These are phyloP conservation scores for Antennarius maculatus DNA, from an alignment of 2,797 vertebrate genomes.

Conservation along the genomic window DNA sequence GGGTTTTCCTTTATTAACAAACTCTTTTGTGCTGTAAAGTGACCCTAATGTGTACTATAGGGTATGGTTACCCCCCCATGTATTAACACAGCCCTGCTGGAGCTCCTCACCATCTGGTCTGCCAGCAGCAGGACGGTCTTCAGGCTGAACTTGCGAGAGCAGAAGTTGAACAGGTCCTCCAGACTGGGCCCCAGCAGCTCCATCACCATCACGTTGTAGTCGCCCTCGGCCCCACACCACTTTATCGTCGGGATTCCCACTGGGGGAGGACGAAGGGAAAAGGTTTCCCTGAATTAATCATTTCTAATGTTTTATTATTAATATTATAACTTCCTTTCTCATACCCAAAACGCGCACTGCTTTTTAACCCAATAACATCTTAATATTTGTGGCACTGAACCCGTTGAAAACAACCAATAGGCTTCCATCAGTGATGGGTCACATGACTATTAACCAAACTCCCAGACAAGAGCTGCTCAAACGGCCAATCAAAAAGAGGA, in stretches of 20 bases:
- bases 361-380: too few relatives aligned
- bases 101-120: slow-evolving; percentile 94
- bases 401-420: too few relatives aligned
- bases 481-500: too few relatives aligned
- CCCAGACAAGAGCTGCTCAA: too few relatives aligned
- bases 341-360: too few relatives aligned
- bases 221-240: slow-evolving; percentile 96
- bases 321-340: too few relatives aligned
- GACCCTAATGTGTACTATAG: too few relatives aligned
- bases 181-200: slow-evolving; percentile 95
- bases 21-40: too few relatives aligned
- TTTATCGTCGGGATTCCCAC: slow-evolving; percentile 98
- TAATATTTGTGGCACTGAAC: too few relatives aligned
- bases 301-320: background rate
- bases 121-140: slow-evolving; percentile 96
- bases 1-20: background rate
- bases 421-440: too few relatives aligned
- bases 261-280: slow-evolving; percentile 41
- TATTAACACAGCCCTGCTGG: background rate
- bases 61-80: too few relatives aligned
- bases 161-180: slow-evolving; percentile 98
- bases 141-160: slow-evolving; percentile 96
- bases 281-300: background rate
- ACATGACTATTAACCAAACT: too few relatives aligned
- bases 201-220: slow-evolving; percentile 99